phyloP scores from a whole-genome alignment of 53 echinoderm and acorn worm genomes.

The Luidia sarsii region DNA sequence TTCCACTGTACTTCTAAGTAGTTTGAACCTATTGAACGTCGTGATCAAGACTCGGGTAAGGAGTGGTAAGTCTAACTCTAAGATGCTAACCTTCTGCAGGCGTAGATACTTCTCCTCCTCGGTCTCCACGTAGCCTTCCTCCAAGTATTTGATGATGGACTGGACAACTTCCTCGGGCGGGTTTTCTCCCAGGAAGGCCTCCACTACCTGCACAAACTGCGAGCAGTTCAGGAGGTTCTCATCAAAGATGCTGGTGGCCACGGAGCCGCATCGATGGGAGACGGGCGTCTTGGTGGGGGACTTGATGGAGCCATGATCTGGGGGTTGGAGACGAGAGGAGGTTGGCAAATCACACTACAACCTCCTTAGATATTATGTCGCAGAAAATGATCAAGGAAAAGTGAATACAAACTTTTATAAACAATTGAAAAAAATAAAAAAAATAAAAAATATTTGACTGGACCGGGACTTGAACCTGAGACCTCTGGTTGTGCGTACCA shows the following conservation, averaged over 20 bases:
- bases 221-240: slow-evolving; percentile 86
- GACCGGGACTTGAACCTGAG: no score
- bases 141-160: slow-evolving; percentile 73
- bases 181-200: slow-evolving; percentile 81
- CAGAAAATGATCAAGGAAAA: no score
- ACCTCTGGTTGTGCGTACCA: no score
- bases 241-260: slow-evolving; percentile 91
- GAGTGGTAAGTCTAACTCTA: no score
- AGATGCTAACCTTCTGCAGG: slow-evolving; percentile 83
- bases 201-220: slow-evolving; percentile 89
- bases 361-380: no score
- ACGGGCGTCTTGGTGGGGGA: slow-evolving; percentile 78
- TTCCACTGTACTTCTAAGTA: no score
- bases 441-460: no score
- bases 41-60: no score
- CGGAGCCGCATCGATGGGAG: slow-evolving; percentile 79
- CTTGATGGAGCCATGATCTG: slow-evolving; percentile 37
- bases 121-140: slow-evolving; percentile 88
- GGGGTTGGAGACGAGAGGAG: not conserved
- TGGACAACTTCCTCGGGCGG: slow-evolving; percentile 74
- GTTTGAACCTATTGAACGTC: no score
- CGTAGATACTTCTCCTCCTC: slow-evolving; percentile 93
- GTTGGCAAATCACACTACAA: no score
- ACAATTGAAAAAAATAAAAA: not conserved
- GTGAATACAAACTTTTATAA: no score